Evolutionary conservation across 2,113 vertebrate genomes (phyloP).

Genomic region (Barbus barbus): DNA sequence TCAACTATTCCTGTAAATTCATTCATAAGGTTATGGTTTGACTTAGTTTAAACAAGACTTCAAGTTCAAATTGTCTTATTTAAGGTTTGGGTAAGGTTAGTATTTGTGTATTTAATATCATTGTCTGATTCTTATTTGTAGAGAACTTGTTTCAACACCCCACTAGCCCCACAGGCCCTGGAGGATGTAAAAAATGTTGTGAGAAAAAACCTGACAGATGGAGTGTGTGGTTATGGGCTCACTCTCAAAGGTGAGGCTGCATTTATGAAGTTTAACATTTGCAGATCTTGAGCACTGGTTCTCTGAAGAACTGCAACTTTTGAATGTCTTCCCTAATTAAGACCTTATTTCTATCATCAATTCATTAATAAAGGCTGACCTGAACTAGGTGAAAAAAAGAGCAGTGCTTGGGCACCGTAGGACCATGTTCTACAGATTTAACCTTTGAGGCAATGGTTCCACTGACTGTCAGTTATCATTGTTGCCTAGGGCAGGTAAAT

Average conservation of each 20-base stretch:
- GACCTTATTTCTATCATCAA: neutral
- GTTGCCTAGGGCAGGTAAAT: neutral
- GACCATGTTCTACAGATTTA: too few species aligned
- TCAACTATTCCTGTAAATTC: neutral
- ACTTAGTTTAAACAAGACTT: neutral
- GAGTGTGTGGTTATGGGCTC: conserved; percentile 88
- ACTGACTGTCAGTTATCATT: neutral
- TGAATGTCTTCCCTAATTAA: neutral
- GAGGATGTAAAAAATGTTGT: conserved; percentile 98
- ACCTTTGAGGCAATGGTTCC: neutral
- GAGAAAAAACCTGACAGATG: conserved; percentile 89
- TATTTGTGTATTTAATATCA: neutral
- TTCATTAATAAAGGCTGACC: neutral
- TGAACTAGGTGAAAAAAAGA: neutral
- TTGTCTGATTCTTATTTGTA: conserved; percentile 58
- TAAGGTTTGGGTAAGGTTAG: neutral
- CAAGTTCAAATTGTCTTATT: neutral
- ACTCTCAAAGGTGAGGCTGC: conserved; percentile 85
- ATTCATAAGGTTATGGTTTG: neutral
- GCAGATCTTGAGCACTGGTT: neutral
- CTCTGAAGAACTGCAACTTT: neutral
- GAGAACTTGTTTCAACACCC: conserved; percentile 95
- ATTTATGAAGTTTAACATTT: neutral
- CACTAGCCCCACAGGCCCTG: conserved; percentile 88
- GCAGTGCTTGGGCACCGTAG: too few species aligned